Evolutionary conservation across 2,113 vertebrate species (phyloP).

Genomic region (Conger conger): DNA sequence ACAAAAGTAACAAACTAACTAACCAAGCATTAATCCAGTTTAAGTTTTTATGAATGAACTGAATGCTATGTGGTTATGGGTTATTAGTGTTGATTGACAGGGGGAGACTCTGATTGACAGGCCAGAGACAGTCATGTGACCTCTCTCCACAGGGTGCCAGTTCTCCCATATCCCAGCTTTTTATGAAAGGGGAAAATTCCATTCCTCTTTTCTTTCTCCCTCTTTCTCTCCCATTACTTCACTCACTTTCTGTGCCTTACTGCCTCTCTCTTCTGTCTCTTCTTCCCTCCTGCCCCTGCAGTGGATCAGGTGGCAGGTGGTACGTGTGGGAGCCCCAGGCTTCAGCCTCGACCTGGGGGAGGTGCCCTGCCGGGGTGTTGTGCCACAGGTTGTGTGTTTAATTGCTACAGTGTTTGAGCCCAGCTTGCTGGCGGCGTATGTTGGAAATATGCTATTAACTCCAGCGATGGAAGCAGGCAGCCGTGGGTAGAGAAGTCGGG

Average conservation of each 20-base stretch:
- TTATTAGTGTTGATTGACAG: background rate
- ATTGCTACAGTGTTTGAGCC: background rate
- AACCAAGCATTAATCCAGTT: background rate
- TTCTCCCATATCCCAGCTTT: conserved; percentile 53
- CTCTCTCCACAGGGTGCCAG: background rate
- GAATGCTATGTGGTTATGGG: too few species aligned
- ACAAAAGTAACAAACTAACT: too few species aligned
- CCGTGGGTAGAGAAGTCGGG: background rate
- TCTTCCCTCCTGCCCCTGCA: background rate
- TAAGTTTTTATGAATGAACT: too few species aligned
- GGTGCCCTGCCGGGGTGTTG: background rate
- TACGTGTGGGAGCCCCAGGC: background rate
- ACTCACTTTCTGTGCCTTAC: background rate
- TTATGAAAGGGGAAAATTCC: conserved; percentile 19
- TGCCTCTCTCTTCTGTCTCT: background rate
- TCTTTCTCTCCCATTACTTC: background rate
- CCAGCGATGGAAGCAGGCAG: background rate
- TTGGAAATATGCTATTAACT: background rate
- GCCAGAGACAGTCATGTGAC: background rate
- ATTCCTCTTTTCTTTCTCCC: background rate
- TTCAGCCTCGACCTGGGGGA: background rate
- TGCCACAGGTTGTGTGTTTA: background rate
- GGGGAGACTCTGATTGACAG: background rate
- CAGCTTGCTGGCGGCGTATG: background rate
- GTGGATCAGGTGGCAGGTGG: background rate